Percentiles rank a stretch among this genome's conserved stretches.
Conservation (phyloP, 2,797 vertebrate genomes). For the Sebastes iracundus region DNA sequence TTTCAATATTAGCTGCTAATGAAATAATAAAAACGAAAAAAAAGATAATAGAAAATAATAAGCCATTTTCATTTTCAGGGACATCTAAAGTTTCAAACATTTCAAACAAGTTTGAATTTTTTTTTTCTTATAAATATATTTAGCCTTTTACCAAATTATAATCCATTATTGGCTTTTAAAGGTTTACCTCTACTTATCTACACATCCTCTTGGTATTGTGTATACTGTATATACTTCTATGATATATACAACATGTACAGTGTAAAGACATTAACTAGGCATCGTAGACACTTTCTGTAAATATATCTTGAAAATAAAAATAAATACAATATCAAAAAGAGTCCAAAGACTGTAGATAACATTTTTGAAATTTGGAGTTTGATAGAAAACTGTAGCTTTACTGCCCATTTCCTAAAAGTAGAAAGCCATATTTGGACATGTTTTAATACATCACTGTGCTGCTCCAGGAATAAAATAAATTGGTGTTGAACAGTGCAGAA, state of each 20-base stretch:
- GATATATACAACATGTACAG: background rate
- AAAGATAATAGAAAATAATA: background rate
- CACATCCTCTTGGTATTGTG: background rate
- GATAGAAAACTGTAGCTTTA: background rate
- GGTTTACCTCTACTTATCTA: background rate
- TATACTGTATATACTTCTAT: background rate
- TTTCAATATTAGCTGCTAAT: background rate
- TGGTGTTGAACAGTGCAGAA: background rate
- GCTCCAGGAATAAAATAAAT: conserved; percentile 5
- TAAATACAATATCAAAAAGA: background rate
- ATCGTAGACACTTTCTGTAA: background rate
- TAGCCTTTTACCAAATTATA: background rate
- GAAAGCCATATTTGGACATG: conserved; percentile 44
- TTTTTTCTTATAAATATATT: background rate
- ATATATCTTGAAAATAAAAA: background rate
- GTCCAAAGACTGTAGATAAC: background rate
- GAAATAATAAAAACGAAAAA: background rate
- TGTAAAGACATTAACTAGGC: background rate
- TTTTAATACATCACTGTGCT: conserved; percentile 5
- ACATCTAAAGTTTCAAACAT: background rate
- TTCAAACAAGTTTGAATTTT: background rate
- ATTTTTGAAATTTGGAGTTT: background rate
- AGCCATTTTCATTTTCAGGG: background rate
- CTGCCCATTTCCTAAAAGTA: background rate
- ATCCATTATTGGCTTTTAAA: background rate